Conservation (phyloP, 2,888 invertebrate genomes). For the Osmoderma eremita region DNA sequence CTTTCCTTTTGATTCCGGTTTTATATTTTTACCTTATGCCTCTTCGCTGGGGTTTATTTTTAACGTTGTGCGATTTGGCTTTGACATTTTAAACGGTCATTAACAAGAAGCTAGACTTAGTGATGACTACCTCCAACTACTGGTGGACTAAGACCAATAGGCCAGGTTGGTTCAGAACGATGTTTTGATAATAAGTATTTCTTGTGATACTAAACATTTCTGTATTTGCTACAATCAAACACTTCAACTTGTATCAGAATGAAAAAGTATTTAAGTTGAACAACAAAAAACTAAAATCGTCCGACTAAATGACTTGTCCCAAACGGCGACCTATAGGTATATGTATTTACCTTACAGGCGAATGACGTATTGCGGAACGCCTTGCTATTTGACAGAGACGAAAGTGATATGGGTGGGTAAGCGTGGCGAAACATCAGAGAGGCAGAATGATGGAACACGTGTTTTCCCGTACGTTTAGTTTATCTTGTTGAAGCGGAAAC, state of each 20-base stretch:
- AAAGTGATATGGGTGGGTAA: conserved; percentile 1
- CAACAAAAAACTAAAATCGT: background rate
- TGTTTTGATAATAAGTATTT: too few species aligned
- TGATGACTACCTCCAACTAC: too few species aligned
- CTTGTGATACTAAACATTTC: background rate
- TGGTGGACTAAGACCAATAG: background rate
- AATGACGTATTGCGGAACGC: conserved; percentile 18
- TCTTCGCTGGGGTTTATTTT: too few species aligned
- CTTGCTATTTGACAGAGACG: background rate
- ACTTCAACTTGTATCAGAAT: too few species aligned
- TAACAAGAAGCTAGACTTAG: too few species aligned
- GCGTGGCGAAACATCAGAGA: conserved; percentile 8
- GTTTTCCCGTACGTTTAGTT: conserved; percentile 24
- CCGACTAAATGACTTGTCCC: background rate
- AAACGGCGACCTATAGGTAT: background rate
- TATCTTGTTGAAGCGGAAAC: conserved; percentile 2
- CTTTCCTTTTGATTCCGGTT: too few species aligned
- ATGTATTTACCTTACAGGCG: conserved; percentile 1
- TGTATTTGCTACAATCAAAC: background rate
- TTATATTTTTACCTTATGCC: too few species aligned
- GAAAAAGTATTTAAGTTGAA: too few species aligned
- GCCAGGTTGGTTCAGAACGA: too few species aligned
- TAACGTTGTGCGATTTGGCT: too few species aligned
- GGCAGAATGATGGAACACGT: conserved; percentile 16
- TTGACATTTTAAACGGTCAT: too few species aligned